A percentile compares a stretch with the other conserved stretches of the same genome.
Conservation (phyloP, 2,113 vertebrate genomes). For the Mandrillus leucophaeus region DNA sequence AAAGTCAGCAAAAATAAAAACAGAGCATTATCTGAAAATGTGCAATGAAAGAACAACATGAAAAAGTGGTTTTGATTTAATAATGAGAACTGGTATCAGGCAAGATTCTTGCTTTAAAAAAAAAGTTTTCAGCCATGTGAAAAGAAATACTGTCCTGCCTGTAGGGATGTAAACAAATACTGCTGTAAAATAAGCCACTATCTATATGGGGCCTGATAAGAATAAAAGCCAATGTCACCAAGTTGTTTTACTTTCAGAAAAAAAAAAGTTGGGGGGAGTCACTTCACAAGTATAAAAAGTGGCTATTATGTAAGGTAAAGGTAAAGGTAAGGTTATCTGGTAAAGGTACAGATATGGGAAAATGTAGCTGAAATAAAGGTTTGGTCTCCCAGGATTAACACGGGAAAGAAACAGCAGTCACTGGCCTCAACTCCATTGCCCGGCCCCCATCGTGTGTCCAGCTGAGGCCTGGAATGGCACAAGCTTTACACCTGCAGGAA, state of each 20-base stretch:
- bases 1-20: slow-evolving; percentile 38
- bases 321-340: neutral
- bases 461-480: neutral
- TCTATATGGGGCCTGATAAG: neutral
- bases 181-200: neutral
- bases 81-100: slow-evolving; percentile 10
- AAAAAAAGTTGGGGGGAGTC: neutral
- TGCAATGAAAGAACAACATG: neutral
- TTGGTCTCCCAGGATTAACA: neutral
- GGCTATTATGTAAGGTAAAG: slow-evolving; percentile 29
- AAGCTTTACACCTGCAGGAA: neutral
- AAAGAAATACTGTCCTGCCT: slow-evolving; percentile 4
- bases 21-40: neutral
- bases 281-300: neutral
- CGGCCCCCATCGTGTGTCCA: neutral
- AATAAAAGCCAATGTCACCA: neutral
- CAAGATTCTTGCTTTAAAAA: neutral
- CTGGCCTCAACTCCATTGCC: neutral
- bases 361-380: neutral
- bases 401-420: neutral
- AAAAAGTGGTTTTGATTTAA: neutral
- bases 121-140: neutral
- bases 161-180: slow-evolving; percentile 1
- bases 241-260: slow-evolving; percentile 28
- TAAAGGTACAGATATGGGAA: neutral